phyloP scores from a whole-genome alignment of 2,113 vertebrate species.

The Cynoglossus semilaevis region DNA sequence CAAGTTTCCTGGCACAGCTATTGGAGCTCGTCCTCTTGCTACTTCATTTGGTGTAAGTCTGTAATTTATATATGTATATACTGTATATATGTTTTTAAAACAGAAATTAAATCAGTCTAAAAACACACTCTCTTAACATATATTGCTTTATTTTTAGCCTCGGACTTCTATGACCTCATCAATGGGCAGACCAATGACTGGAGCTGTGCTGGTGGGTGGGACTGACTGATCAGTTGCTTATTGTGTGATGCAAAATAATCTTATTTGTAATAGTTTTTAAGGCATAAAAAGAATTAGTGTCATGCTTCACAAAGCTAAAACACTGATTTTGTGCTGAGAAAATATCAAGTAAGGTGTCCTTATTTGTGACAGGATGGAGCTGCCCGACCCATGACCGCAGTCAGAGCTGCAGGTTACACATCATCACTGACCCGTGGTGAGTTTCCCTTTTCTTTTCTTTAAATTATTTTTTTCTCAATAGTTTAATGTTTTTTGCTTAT shows the following conservation, averaged over 20 bases:
- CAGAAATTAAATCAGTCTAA: too few species aligned
- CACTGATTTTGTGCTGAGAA: too few species aligned
- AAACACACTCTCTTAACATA: not conserved
- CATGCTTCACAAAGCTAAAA: too few species aligned
- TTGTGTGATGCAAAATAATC: not conserved
- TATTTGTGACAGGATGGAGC: constrained; percentile 80
- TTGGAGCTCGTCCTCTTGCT: constrained; percentile 81
- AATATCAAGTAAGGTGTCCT: too few species aligned
- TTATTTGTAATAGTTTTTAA: too few species aligned
- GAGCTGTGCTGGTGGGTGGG: constrained; percentile 84
- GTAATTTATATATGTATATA: not conserved
- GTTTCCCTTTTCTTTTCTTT: not conserved
- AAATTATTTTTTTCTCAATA: not conserved
- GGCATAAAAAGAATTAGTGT: too few species aligned
- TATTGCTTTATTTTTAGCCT: constrained; percentile 66
- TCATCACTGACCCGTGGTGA: constrained; percentile 84
- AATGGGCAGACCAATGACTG: constrained; percentile 88
- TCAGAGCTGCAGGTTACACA: constrained; percentile 91
- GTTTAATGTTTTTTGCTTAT: not conserved
- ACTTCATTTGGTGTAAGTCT: constrained; percentile 85
- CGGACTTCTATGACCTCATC: constrained; percentile 83
- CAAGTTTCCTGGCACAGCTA: constrained; percentile 85
- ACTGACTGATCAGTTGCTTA: not conserved
- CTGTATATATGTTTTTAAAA: not conserved
- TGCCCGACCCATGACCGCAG: constrained; percentile 92